Evolutionary conservation across 2,888 invertebrate species (phyloP), one percentile per base, ranked within the genome.

Genomic region (Orthonevra nobilis): DNA sequence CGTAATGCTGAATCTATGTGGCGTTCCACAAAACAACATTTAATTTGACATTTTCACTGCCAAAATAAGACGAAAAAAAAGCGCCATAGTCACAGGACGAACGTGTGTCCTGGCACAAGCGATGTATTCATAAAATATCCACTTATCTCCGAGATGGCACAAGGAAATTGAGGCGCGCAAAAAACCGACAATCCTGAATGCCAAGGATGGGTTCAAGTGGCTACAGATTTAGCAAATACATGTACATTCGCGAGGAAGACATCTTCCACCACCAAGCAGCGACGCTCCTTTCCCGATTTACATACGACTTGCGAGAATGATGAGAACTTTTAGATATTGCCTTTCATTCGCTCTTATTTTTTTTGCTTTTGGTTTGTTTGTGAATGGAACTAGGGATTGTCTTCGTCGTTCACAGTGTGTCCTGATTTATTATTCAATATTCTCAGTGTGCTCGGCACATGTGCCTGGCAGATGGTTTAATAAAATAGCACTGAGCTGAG

Each of bases 351-450:
- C n/a, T n/a, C n/a, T n/a, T n/a, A n/a, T n/a, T n/a, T n/a, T n/a
- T n/a, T n/a, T n/a, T n/a, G n/a, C n/a, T n/a, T n/a, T n/a, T n/a
- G n/a, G n/a, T n/a, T 20, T 34, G 34, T 61, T 61, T 70, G 58
- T 58, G 44, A 23, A 23, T 26, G 52, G 20, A 70, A 44, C 46
- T 69, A 60, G 5, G 5, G 5, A 23, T 23, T 23, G 23, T n/a
- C 23, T 3, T 50, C 69, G 50, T 50, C 60, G 60, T 69, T 60
- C 50, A n/a, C n/a, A n/a, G n/a, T 28, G 48, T 20, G 42, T 28
- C 38, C 56, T 73, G 73, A 79, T 79, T 79, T 79, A 73, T 79
- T 79, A 79, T 79, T 79, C 79, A 79, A 79, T 79, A 79, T 79
- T 68, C 79, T 50, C 20, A 20, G 64, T 54, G 54, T 79, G 50